Conservation (phyloP, 2,888 invertebrate genomes). For the Cerastis rubricosa region DNA sequence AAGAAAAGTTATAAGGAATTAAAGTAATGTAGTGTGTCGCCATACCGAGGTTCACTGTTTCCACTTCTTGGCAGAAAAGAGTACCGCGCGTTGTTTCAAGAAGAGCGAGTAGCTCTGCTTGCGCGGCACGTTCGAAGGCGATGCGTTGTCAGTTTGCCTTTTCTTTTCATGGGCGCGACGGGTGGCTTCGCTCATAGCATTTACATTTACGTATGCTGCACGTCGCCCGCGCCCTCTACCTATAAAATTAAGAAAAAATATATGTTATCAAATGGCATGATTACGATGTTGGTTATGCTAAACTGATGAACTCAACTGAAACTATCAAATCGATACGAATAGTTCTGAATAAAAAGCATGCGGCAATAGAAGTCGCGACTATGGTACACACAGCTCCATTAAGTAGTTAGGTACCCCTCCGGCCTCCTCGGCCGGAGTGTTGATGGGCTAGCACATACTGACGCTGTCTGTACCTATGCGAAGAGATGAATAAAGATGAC, state of each 20-base stretch:
- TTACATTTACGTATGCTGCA: constrained; percentile 63
- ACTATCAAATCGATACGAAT: too few species aligned
- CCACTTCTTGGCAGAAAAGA: constrained; percentile 90
- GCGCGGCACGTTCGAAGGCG: constrained; percentile 72
- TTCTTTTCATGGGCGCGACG: constrained; percentile 70
- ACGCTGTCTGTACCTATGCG: too few species aligned
- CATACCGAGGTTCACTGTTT: constrained; percentile 78
- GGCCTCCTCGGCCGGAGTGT: too few species aligned
- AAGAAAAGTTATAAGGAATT: constrained; percentile 22
- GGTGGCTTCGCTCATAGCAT: constrained; percentile 69
- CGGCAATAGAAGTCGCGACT: background rate
- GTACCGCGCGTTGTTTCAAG: constrained; percentile 87
- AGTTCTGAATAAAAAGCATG: background rate
- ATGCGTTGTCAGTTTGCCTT: constrained; percentile 55
- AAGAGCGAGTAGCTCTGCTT: constrained; percentile 89
- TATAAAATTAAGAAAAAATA: constrained; percentile 36
- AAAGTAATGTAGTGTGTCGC: constrained; percentile 59
- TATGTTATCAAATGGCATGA: background rate
- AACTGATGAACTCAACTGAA: too few species aligned
- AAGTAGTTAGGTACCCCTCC: too few species aligned
- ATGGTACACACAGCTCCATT: too few species aligned
- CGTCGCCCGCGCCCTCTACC: constrained; percentile 80
- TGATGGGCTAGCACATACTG: too few species aligned
- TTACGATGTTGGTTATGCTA: too few species aligned
- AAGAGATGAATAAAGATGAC: background rate